Percentiles rank a stretch among this genome's conserved stretches.
phyloP scores from a whole-genome alignment of 2,888 invertebrate species.

The Agrotis puta region DNA sequence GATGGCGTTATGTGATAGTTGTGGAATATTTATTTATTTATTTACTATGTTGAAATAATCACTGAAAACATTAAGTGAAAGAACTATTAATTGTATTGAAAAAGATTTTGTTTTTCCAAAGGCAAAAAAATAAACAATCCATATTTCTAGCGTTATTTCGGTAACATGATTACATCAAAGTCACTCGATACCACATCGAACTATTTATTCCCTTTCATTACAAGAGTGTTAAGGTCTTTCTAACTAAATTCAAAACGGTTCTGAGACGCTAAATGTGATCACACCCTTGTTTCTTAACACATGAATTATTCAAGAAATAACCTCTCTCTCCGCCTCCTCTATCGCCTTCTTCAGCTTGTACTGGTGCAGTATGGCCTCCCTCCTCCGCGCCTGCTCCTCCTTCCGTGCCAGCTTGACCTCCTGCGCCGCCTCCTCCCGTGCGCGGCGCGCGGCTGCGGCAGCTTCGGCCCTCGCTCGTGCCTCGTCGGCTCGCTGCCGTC shows the following conservation, averaged over 20 bases:
- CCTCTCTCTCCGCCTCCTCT: conserved; percentile 97
- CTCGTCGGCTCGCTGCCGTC: conserved; percentile 97
- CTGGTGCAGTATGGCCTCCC: conserved; percentile 97
- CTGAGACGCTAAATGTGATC: not conserved
- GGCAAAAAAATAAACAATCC: not conserved
- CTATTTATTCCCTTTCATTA: not conserved
- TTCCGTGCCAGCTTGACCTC: conserved; percentile 94
- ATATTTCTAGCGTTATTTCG: not conserved
- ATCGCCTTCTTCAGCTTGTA: conserved; percentile 98
- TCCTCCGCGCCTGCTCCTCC: conserved; percentile 96
- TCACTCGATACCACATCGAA: not conserved
- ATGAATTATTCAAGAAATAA: conserved; percentile 67
- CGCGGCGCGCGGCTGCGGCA: conserved; percentile 92
- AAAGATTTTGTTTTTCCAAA: no score
- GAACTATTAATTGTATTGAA: not conserved
- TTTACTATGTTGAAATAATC: no score
- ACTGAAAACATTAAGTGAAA: not conserved
- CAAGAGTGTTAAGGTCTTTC: not conserved
- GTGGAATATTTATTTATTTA: no score
- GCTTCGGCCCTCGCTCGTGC: conserved; percentile 95
- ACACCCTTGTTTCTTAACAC: not conserved
- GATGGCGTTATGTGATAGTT: no score
- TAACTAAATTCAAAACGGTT: not conserved
- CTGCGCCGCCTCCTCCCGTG: conserved; percentile 94
- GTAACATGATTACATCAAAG: not conserved